A percentile compares a stretch with the other conserved stretches of the same genome.
Conservation (phyloP, 1,140 invertebrate genomes). For the Drosophila burlai region DNA sequence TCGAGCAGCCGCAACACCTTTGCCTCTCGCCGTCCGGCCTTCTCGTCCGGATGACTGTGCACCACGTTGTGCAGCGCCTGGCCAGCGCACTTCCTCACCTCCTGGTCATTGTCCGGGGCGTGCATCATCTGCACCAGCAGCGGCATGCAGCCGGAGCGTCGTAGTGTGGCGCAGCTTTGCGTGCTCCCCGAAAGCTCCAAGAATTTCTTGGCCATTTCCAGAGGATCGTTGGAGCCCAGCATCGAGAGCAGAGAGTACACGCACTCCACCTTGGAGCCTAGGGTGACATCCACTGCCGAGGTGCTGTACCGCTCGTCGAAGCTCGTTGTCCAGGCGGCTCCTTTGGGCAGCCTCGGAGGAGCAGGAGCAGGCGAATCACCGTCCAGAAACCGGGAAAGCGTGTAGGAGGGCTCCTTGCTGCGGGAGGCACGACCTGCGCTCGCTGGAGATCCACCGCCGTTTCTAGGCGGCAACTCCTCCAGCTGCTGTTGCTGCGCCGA, state of each 20-base stretch:
- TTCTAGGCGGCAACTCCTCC: slow-evolving; percentile 49
- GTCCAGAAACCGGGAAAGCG: slow-evolving; percentile 77
- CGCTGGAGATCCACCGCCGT: slow-evolving; percentile 43
- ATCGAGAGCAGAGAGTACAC: slow-evolving; percentile 96
- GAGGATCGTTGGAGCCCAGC: slow-evolving; percentile 93
- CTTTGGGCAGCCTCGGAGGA: slow-evolving; percentile 61
- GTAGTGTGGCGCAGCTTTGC: slow-evolving; percentile 96
- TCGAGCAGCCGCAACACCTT: slow-evolving; percentile 94
- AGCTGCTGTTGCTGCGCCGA: slow-evolving; percentile 75
- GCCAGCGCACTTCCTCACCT: slow-evolving; percentile 90
- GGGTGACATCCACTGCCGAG: slow-evolving; percentile 57
- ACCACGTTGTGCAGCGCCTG: slow-evolving; percentile 97
- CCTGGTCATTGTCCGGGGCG: slow-evolving; percentile 89
- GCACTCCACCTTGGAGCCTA: slow-evolving; percentile 92
- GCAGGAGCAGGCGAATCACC: slow-evolving; percentile 43
- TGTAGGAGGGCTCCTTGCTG: slow-evolving; percentile 77
- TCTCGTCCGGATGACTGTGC: slow-evolving; percentile 96
- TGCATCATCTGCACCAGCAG: slow-evolving; percentile 96
- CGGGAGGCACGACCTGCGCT: slow-evolving; percentile 59
- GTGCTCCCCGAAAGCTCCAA: slow-evolving; percentile 95
- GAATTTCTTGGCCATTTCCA: slow-evolving; percentile 94
- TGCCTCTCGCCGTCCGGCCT: slow-evolving; percentile 93
- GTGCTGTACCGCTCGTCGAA: slow-evolving; percentile 62
- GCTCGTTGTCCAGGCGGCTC: slow-evolving; percentile 75
- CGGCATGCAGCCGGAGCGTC: slow-evolving; percentile 96